Evolutionary conservation across 1,140 invertebrate genomes (phyloP).

Genomic region (Monomorium pharaonis): DNA sequence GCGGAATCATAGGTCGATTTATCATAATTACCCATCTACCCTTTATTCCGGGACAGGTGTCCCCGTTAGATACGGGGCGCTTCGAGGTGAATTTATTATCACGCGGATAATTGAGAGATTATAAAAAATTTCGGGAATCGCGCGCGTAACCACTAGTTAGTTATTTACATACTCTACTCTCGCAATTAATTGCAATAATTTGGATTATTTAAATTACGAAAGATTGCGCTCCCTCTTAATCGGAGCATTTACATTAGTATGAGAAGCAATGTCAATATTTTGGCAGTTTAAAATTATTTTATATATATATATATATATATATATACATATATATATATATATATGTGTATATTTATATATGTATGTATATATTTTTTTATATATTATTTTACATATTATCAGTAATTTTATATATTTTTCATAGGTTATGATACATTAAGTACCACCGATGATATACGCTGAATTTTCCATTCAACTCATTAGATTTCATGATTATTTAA

Average conservation of each 20-base stretch:
- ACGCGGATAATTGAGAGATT: constrained; percentile 10
- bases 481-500: too few species aligned
- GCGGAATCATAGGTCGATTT: constrained; percentile 40
- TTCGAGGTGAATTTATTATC: background rate
- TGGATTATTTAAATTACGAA: background rate
- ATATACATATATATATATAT: too few species aligned
- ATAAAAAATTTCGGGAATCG: background rate
- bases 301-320: too few species aligned
- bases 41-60: constrained; percentile 57
- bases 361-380: too few species aligned
- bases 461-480: too few species aligned
- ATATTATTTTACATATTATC: too few species aligned
- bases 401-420: too few species aligned
- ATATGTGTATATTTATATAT: too few species aligned
- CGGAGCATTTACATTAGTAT: too few species aligned
- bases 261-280: background rate
- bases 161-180: background rate
- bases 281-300: background rate
- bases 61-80: constrained; percentile 16
- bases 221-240: background rate
- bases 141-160: background rate
- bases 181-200: background rate
- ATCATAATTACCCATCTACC: constrained; percentile 68
- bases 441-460: too few species aligned
- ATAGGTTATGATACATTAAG: too few species aligned